Percentiles rank a stretch among this genome's conserved stretches.
Conservation (phyloP, 2,113 vertebrate genomes). For the Coturnix japonica region DNA sequence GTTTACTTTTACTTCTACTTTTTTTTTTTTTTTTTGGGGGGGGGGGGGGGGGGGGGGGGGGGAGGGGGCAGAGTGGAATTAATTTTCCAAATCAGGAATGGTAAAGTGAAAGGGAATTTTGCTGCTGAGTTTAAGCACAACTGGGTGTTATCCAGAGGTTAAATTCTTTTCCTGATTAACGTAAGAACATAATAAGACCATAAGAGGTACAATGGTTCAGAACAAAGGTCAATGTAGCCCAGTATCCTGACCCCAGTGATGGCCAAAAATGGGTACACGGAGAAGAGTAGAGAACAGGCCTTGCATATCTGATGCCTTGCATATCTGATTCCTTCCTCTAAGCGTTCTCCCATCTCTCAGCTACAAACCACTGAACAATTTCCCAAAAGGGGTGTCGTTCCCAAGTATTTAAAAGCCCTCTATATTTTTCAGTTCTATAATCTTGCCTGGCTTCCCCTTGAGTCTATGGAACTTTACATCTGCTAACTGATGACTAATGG, state of each 20-base stretch:
- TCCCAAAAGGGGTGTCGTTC: neutral
- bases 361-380: neutral
- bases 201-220: constrained; percentile 66
- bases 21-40: neutral
- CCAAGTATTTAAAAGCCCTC: neutral
- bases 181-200: constrained; percentile 69
- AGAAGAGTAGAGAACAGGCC: neutral
- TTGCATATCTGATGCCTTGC: neutral
- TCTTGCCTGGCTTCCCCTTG: neutral
- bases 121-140: constrained; percentile 40
- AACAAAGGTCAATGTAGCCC: constrained; percentile 67
- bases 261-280: constrained; percentile 24
- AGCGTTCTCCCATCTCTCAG: neutral
- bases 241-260: constrained; percentile 61
- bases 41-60: too few relatives aligned
- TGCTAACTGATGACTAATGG: neutral
- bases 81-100: constrained; percentile 11
- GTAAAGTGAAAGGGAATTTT: constrained; percentile 46
- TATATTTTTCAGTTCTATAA: neutral
- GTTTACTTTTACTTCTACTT: neutral
- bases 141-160: constrained; percentile 53
- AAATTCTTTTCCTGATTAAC: constrained; percentile 72
- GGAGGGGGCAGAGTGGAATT: neutral
- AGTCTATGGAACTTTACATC: neutral
- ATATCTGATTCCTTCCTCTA: neutral